A percentile compares a stretch with the other conserved stretches of the same genome.
Evolutionary conservation across 1,140 invertebrate genomes (phyloP).

Genomic region (Apis mellifera): Amel_HAv3.1 CM009941.2:5487001-5487500

Average conservation of each 20-base stretch:
- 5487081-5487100: too few relatives aligned
- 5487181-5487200: neutral
- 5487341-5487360: constrained; percentile 30
- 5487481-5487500: constrained; percentile 39
- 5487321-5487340: constrained; percentile 47
- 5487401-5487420: constrained; percentile 61
- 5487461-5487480: constrained; percentile 65
- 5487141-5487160: neutral
- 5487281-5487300: constrained; percentile 10
- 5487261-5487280: constrained; percentile 32
- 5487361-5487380: constrained; percentile 37
- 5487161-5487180: neutral
- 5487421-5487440: constrained; percentile 65
- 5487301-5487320: neutral
- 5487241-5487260: neutral
- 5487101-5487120: neutral
- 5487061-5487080: too few relatives aligned
- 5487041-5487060: too few relatives aligned
- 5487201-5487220: neutral
- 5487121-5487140: neutral
- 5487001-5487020: too few relatives aligned
- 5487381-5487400: constrained; percentile 57
- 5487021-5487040: too few relatives aligned
- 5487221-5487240: constrained; percentile 38
- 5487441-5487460: constrained; percentile 62